A percentile compares a stretch with the other conserved stretches of the same genome.
Evolutionary conservation across 2,888 invertebrate genomes (phyloP).

Genomic region (Junonia oenone): DNA sequence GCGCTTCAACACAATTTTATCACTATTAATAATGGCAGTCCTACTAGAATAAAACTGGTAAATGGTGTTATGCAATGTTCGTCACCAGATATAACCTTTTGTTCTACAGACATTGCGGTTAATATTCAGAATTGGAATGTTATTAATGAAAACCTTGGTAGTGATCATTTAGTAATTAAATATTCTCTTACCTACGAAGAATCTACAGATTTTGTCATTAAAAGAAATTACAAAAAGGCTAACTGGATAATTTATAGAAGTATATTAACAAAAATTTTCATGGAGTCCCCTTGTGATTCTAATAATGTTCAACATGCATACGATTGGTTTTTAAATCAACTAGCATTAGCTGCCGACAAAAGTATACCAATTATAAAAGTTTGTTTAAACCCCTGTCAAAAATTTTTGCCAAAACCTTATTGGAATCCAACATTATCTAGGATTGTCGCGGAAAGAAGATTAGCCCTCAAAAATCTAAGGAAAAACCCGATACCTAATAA

Average conservation of each 20-base stretch:
- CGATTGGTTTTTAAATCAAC: not conserved
- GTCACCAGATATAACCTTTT: constrained; percentile 10
- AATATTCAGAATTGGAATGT: constrained; percentile 1
- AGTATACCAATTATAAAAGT: not conserved
- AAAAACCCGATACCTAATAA: not conserved
- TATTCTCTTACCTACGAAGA: not conserved
- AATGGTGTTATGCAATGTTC: constrained; percentile 1
- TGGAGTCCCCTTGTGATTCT: not conserved
- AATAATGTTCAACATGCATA: not conserved
- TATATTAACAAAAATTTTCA: not conserved
- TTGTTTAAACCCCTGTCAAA: not conserved
- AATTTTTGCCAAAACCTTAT: not conserved
- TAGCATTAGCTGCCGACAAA: not conserved
- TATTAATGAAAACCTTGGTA: not conserved
- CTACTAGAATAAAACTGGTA: not conserved
- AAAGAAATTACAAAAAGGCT: not conserved
- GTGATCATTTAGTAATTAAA: constrained; percentile 9
- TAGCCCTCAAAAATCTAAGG: too few species aligned
- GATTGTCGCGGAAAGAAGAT: not conserved
- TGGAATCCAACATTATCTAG: not conserved
- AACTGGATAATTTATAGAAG: not conserved
- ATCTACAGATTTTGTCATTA: not conserved
- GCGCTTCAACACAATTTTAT: not conserved
- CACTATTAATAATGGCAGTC: constrained; percentile 1
- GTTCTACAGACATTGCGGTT: not conserved